These are phyloP conservation scores for Eupleurogrammus muticus DNA, from an alignment of 2,797 vertebrate species.

Conservation along the genomic window DNA sequence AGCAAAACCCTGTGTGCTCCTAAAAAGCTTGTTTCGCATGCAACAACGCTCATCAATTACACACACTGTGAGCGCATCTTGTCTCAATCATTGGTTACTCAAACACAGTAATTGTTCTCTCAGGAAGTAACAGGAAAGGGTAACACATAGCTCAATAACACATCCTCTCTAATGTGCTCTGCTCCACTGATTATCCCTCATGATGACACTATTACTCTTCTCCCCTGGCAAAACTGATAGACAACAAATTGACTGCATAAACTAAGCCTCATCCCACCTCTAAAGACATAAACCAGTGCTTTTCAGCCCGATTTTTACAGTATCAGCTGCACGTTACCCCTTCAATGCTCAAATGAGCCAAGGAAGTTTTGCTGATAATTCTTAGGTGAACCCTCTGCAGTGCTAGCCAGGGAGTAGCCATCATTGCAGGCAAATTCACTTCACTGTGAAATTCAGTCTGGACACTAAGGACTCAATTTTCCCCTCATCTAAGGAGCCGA, in stretches of 20 bases:
- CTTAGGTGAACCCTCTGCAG: slow-evolving; percentile 42
- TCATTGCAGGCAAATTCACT: too few relatives aligned
- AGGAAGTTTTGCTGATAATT: slow-evolving; percentile 64
- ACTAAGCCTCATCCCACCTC: slow-evolving; percentile 57
- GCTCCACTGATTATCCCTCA: slow-evolving; percentile 74
- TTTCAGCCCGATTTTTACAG: slow-evolving; percentile 41
- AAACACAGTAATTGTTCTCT: slow-evolving; percentile 83
- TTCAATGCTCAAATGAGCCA: slow-evolving; percentile 56
- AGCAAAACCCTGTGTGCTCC: slow-evolving; percentile 14
- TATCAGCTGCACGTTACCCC: slow-evolving; percentile 40
- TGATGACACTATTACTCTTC: slow-evolving; percentile 82
- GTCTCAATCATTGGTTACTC: slow-evolving; percentile 78
- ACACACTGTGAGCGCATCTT: slow-evolving; percentile 61
- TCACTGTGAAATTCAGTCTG: too few relatives aligned
- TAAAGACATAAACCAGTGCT: slow-evolving; percentile 28
- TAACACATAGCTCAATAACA: slow-evolving; percentile 79
- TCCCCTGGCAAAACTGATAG: slow-evolving; percentile 72
- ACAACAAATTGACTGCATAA: slow-evolving; percentile 73
- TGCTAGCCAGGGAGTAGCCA: too few relatives aligned
- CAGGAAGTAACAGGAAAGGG: slow-evolving; percentile 72
- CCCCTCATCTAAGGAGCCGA: too few relatives aligned
- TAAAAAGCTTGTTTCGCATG: slow-evolving; percentile 57
- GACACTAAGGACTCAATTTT: too few relatives aligned
- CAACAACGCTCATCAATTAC: slow-evolving; percentile 65
- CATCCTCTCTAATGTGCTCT: slow-evolving; percentile 77